A percentile compares a stretch with the other conserved stretches of the same genome.
Evolutionary conservation across 2,113 vertebrate species (phyloP).

Genomic region (Halichoeres trimaculatus): DNA sequence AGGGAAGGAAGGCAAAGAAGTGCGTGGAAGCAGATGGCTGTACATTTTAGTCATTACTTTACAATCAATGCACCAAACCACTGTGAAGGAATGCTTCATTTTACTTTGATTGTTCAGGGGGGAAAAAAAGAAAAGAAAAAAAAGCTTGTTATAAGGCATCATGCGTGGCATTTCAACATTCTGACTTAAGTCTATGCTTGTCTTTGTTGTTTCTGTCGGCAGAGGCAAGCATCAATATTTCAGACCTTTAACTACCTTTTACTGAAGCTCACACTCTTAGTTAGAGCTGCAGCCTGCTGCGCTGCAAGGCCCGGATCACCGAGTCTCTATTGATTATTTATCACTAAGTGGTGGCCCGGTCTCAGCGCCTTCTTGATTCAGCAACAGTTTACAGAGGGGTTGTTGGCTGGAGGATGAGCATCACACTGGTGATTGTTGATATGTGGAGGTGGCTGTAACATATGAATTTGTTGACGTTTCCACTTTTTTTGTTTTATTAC

Average conservation of each 20-base stretch:
- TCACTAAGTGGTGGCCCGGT: slow-evolving; percentile 22
- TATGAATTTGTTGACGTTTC: too few relatives aligned
- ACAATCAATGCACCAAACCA: slow-evolving; percentile 29
- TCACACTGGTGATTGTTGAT: not conserved
- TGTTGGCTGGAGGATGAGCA: slow-evolving; percentile 1
- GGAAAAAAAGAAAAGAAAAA: too few relatives aligned
- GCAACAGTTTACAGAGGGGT: slow-evolving; percentile 16
- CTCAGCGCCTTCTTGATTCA: slow-evolving; percentile 44
- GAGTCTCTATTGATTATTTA: slow-evolving; percentile 57
- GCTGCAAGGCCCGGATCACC: slow-evolving; percentile 34
- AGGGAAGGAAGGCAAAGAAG: slow-evolving; percentile 9
- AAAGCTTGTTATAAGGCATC: slow-evolving; percentile 12
- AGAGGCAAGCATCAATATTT: not conserved
- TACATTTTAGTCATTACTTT: slow-evolving; percentile 16
- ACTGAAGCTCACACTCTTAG: not conserved
- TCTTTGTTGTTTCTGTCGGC: slow-evolving; percentile 20
- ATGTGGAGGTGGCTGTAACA: too few relatives aligned
- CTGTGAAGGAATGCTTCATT: slow-evolving; percentile 14
- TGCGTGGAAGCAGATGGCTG: slow-evolving; percentile 4
- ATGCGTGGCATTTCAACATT: slow-evolving; percentile 14
- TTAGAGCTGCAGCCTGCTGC: slow-evolving; percentile 27
- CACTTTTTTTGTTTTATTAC: too few relatives aligned
- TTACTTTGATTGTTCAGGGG: slow-evolving; percentile 21
- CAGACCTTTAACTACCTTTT: slow-evolving; percentile 28
- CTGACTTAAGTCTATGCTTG: slow-evolving; percentile 3